A percentile compares a stretch with the other conserved stretches of the same genome.
Evolutionary conservation across 2,888 invertebrate species (phyloP).

Genomic region (Malthinus flaveolus): DNA sequence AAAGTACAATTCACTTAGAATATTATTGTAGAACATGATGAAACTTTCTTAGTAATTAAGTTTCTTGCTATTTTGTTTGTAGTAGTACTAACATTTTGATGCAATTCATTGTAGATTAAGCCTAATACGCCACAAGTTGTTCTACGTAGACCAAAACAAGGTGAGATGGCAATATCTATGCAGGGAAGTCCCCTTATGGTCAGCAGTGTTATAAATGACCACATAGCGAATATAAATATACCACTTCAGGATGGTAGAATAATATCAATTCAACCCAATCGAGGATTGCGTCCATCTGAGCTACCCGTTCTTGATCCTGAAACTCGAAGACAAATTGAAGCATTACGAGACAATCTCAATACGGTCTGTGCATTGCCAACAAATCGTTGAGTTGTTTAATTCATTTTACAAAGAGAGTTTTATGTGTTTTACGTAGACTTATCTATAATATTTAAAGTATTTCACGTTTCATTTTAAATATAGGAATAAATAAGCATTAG

Average conservation of each 20-base stretch:
- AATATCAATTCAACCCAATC: constrained; percentile 64
- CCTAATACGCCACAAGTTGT: constrained; percentile 66
- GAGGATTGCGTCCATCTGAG: constrained; percentile 52
- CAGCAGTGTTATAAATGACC: constrained; percentile 55
- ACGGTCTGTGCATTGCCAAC: constrained; percentile 29
- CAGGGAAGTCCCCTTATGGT: constrained; percentile 69
- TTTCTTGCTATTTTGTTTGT: no score
- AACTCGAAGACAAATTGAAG: constrained; percentile 57
- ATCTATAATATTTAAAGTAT: no score
- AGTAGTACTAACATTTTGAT: no score
- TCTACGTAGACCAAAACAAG: constrained; percentile 63
- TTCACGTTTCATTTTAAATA: no score
- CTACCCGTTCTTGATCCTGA: constrained; percentile 53
- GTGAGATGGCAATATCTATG: constrained; percentile 70
- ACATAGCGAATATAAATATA: constrained; percentile 68
- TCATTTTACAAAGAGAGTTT: not conserved
- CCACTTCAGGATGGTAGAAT: constrained; percentile 65
- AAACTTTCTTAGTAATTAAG: no score
- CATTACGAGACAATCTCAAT: constrained; percentile 57
- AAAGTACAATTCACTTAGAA: no score
- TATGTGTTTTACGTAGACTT: not conserved
- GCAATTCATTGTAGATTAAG: constrained; percentile 54
- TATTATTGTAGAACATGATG: no score
- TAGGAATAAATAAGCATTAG: no score
- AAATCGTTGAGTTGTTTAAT: not conserved